phyloP scores from a whole-genome alignment of 2,113 vertebrate species.

The Daubentonia madagascariensis region DNA sequence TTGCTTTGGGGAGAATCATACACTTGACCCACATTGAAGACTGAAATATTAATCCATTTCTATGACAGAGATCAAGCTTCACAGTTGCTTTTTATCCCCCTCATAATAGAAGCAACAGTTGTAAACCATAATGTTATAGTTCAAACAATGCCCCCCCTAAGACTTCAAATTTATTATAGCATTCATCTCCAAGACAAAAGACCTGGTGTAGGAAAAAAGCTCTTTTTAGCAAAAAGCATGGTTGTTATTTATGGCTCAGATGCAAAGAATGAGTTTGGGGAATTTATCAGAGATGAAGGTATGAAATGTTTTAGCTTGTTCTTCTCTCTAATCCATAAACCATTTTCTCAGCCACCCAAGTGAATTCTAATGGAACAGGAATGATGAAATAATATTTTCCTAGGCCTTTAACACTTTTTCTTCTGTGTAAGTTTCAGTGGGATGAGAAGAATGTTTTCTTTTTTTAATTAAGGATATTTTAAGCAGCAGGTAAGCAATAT shows the following conservation, averaged over 20 bases:
- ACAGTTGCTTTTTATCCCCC: constrained; percentile 85
- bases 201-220: constrained; percentile 87
- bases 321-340: constrained; percentile 93
- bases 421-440: constrained; percentile 82
- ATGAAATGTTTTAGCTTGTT: constrained; percentile 93
- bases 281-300: constrained; percentile 93
- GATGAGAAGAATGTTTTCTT: constrained; percentile 76
- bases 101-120: constrained; percentile 91
- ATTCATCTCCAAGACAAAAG: constrained; percentile 92
- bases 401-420: constrained; percentile 89
- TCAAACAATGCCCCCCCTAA: constrained; percentile 89
- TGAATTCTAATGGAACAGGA: constrained; percentile 94
- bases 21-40: constrained; percentile 87
- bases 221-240: constrained; percentile 90
- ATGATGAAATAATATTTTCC: constrained; percentile 93
- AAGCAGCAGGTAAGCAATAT: constrained; percentile 8
- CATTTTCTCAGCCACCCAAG: constrained; percentile 92
- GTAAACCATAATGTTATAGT: constrained; percentile 91
- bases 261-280: constrained; percentile 92
- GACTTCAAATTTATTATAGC: constrained; percentile 92
- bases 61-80: constrained; percentile 88
- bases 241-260: constrained; percentile 93
- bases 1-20: constrained; percentile 87
- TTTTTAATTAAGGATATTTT: constrained; percentile 73
- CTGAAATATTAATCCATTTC: constrained; percentile 89